Evolutionary conservation across 2,797 vertebrate genomes (phyloP).

Genomic region (Emydoidea blandingii): DNA sequence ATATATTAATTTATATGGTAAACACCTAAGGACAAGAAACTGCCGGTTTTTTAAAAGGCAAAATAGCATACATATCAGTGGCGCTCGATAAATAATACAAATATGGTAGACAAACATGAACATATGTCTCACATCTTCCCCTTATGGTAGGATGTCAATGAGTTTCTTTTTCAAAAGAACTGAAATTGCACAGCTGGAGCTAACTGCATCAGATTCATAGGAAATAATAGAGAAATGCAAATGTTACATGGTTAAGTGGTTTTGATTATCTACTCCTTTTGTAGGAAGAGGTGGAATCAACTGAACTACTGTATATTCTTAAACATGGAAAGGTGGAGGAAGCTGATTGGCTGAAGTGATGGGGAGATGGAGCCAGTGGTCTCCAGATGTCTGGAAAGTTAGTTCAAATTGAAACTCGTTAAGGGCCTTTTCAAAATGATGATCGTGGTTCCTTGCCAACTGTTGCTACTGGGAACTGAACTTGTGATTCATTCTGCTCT

Average conservation of each 20-base stretch:
- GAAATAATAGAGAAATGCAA: neutral
- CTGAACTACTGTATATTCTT: neutral
- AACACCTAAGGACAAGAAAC: slow-evolving; percentile 30
- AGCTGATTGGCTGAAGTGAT: neutral
- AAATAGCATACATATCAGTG: neutral
- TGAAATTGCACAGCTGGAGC: slow-evolving; percentile 44
- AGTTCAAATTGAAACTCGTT: neutral
- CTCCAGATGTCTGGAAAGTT: neutral
- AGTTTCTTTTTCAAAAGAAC: slow-evolving; percentile 44
- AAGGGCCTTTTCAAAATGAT: neutral
- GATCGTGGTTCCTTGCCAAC: neutral
- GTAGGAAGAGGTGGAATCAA: neutral
- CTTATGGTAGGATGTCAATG: slow-evolving; percentile 50
- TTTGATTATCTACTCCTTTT: neutral
- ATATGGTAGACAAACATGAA: slow-evolving; percentile 25
- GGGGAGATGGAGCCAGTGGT: neutral
- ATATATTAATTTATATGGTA: slow-evolving; percentile 34
- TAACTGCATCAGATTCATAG: neutral
- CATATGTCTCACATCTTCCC: slow-evolving; percentile 30
- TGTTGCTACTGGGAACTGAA: neutral
- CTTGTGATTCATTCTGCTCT: neutral
- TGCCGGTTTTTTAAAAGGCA: neutral
- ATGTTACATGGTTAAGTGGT: slow-evolving; percentile 14
- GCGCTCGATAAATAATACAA: slow-evolving; percentile 26
- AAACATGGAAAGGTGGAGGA: neutral